Percentiles rank a stretch among this genome's conserved stretches.
phyloP scores from a whole-genome alignment of 2,888 invertebrate genomes.

The Stomorhina lunata region DNA sequence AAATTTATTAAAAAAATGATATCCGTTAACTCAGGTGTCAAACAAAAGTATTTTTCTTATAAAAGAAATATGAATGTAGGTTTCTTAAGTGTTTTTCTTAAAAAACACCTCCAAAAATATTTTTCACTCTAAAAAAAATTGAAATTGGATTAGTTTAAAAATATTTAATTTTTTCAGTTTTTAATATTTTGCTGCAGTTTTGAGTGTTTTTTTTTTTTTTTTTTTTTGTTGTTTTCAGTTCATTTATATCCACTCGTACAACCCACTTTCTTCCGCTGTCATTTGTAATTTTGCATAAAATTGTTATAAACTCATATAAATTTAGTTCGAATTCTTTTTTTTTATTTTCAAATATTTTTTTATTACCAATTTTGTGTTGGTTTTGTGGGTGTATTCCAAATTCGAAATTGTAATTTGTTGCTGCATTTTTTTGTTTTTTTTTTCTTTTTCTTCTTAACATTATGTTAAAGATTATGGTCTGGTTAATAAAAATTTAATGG shows the following conservation, averaged over 20 bases:
- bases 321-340: slow-evolving; percentile 39
- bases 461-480: neutral
- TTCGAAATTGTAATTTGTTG: no score
- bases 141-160: no score
- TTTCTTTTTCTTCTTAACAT: no score
- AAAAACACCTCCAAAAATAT: slow-evolving; percentile 14
- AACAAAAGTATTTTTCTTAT: neutral
- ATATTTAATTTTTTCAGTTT: neutral
- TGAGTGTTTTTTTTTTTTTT: slow-evolving; percentile 14
- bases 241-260: no score
- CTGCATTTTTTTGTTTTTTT: no score
- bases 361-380: neutral
- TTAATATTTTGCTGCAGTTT: neutral
- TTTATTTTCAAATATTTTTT: neutral
- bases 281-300: slow-evolving; percentile 58
- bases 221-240: slow-evolving; percentile 1
- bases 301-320: slow-evolving; percentile 41
- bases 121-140: neutral
- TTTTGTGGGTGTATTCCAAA: no score
- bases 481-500: slow-evolving; percentile 15
- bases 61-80: neutral
- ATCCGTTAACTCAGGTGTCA: neutral
- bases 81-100: neutral
- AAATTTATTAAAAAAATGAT: neutral
- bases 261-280: slow-evolving; percentile 64